Evolutionary conservation across 2,113 vertebrate species (phyloP).

Genomic region (Seriola rivoliana): DNA sequence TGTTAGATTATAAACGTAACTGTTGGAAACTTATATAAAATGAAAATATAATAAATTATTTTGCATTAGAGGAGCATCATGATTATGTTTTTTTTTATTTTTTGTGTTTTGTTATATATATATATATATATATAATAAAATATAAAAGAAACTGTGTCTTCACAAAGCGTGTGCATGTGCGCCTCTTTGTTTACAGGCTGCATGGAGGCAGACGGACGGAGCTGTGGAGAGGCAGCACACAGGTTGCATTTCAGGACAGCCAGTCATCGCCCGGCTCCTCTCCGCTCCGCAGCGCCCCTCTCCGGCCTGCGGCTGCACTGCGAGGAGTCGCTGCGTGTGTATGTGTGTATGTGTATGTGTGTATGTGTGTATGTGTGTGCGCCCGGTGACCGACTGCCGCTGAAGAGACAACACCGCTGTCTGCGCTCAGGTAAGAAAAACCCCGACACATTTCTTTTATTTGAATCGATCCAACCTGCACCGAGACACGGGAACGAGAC

Average conservation of each 20-base stretch:
- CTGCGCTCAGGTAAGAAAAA: conserved; percentile 82
- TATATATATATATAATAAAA: too few species aligned
- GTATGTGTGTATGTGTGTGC: conserved; percentile 25
- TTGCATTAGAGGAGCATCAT: too few species aligned
- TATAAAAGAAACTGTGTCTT: too few species aligned
- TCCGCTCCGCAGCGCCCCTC: conserved; percentile 73
- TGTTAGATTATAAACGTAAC: too few species aligned
- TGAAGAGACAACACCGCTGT: conserved; percentile 83
- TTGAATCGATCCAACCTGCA: not conserved
- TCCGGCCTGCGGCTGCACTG: conserved; percentile 66
- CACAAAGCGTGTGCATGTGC: too few species aligned
- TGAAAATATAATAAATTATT: too few species aligned
- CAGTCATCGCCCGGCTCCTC: not conserved
- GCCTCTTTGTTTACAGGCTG: conserved; percentile 19
- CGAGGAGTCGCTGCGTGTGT: conserved; percentile 48
- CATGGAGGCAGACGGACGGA: conserved; percentile 6
- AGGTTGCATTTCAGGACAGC: conserved; percentile 53
- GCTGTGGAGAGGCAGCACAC: conserved; percentile 22
- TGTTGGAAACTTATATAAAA: too few species aligned
- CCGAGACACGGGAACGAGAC: not conserved
- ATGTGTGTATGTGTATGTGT: too few species aligned
- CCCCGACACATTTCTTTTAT: conserved; percentile 1
- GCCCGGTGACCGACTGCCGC: conserved; percentile 82
- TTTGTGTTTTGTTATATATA: too few species aligned
- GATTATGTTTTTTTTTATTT: too few species aligned